Evolutionary conservation across 2,113 vertebrate species (phyloP), one percentile per base, ranked within the genome.

Genomic region (Balaeniceps rex): DNA sequence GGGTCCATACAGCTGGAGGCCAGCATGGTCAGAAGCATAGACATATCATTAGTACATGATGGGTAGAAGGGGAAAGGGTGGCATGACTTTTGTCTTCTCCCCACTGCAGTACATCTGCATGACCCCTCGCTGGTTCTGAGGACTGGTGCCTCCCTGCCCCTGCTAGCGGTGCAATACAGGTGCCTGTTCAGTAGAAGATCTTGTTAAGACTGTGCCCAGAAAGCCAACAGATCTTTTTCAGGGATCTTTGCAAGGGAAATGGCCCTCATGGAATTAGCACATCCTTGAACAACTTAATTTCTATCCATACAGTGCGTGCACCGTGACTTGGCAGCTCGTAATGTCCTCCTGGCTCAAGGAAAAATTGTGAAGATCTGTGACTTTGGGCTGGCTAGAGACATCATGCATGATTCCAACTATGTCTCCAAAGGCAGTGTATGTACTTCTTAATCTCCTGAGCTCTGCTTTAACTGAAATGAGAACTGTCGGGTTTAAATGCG

Each of bases 301-400:
- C 36, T 88, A 65, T 63, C 83, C 55, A 4, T 12, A 5, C 84
- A 99, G 99, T 99, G 99, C 81, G 99, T 99, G 42, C 99, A 99
- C 93, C 98, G 99, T 78, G 99, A 99, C 97, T 98, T 99, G 94
- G 99, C 99, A 3, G 99, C 99, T 92, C 99, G 99, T 49, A 99
- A 99, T 7, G 99, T 99, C 83, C 99, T 99, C n/a, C 98, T 99
- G 92, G 99, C 99, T 61, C 99, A 99, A 93, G 99, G 99, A 71
- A 99, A 99, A 96, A 99, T 99, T 0, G 99, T 99, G 96, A 99
- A 99, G 98, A 99, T 99, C 97, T 99, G 99, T 95, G 99, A 99
- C 97, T 99, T 99, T 65, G 99, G 99, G 31, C 97, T 99, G 95
- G 99, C 99, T 87, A 98, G 99, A 94, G 99, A 99, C 97, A 99